Percentiles rank a stretch among this genome's conserved stretches.
Conservation (phyloP, 2,797 vertebrate species). For the Hozukius guyotensis region DNA sequence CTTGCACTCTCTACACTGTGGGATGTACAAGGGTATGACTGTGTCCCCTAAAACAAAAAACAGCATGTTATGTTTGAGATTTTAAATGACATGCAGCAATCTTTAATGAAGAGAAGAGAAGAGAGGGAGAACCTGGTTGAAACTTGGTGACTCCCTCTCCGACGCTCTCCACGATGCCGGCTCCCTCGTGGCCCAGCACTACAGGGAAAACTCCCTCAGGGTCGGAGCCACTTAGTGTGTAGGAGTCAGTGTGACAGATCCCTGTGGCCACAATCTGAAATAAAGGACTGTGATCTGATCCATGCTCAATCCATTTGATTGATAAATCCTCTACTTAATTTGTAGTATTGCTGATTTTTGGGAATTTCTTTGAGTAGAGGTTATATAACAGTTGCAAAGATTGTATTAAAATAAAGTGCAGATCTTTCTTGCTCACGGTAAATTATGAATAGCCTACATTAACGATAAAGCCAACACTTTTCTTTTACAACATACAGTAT, state of each 20-base stretch:
- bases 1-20: constrained; percentile 93
- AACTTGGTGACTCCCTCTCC: constrained; percentile 91
- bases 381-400: background rate
- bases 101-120: background rate
- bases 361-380: background rate
- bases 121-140: constrained; percentile 79
- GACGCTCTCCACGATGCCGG: constrained; percentile 91
- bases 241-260: constrained; percentile 94
- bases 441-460: background rate
- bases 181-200: constrained; percentile 92
- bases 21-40: constrained; percentile 90
- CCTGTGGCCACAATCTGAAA: constrained; percentile 89
- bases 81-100: background rate
- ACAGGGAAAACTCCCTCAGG: constrained; percentile 92
- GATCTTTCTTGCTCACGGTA: background rate
- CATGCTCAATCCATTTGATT: background rate
- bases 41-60: constrained; percentile 83
- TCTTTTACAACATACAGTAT: background rate
- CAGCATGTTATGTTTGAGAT: background rate
- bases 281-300: background rate
- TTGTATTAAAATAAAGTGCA: background rate
- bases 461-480: background rate
- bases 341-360: background rate
- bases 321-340: background rate
- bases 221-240: constrained; percentile 91